Conservation (phyloP, 2,888 invertebrate genomes). For the Zeuzera pyrina region DNA sequence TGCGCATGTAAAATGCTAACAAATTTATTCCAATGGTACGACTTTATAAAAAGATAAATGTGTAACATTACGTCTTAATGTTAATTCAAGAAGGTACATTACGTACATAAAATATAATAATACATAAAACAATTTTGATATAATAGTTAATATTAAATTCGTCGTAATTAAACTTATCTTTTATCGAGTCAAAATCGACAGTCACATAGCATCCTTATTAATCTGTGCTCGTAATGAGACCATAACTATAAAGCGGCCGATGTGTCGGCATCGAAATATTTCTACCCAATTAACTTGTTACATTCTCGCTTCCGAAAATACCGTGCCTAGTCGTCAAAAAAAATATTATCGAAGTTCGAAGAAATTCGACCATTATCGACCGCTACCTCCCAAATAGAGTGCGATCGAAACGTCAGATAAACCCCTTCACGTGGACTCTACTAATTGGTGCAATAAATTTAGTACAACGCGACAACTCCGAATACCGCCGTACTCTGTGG, state of each 20-base stretch:
- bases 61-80: too few species aligned
- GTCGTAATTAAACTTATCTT: too few species aligned
- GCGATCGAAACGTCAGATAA: conserved; percentile 55
- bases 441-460: conserved; percentile 72
- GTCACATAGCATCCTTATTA: conserved; percentile 54
- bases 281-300: conserved; percentile 69
- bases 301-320: conserved; percentile 67
- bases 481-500: conserved; percentile 39
- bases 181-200: not conserved
- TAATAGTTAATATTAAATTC: too few species aligned
- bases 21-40: too few species aligned
- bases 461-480: conserved; percentile 45
- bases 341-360: conserved; percentile 48
- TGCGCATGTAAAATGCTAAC: too few species aligned
- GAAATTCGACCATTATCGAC: conserved; percentile 64
- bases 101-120: too few species aligned
- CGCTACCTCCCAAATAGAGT: conserved; percentile 69
- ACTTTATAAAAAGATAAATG: too few species aligned
- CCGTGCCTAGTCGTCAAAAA: conserved; percentile 37
- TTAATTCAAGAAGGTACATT: too few species aligned
- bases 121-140: too few species aligned
- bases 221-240: conserved; percentile 44
- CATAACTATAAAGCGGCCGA: conserved; percentile 39
- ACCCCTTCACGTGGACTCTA: conserved; percentile 58
- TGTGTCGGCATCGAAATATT: conserved; percentile 50